Conservation (phyloP, 2,797 vertebrate genomes). For the Forpus xanthops region DNA sequence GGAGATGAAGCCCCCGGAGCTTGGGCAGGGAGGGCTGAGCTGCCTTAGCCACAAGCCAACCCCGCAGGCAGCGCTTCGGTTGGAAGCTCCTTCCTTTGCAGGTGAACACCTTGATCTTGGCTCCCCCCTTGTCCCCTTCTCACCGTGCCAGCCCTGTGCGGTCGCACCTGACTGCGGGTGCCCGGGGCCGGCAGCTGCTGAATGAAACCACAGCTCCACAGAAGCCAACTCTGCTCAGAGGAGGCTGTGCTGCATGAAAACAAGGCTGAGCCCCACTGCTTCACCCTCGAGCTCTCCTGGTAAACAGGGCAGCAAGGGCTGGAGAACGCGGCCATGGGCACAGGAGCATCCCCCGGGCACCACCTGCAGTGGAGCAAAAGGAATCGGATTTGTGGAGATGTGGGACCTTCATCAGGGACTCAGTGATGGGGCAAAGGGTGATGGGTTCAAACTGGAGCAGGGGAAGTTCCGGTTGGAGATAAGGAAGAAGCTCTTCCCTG, state of each 20-base stretch:
- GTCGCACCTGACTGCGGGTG: background rate
- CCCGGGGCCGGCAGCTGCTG: slow-evolving; percentile 34
- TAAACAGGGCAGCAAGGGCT: background rate
- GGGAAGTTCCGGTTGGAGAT: background rate
- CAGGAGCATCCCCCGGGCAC: accelerated
- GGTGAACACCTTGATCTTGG: slow-evolving; percentile 33
- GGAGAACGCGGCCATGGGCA: background rate
- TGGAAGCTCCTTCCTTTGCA: slow-evolving; percentile 46
- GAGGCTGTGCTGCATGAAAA: accelerated
- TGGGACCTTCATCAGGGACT: background rate
- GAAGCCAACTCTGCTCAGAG: background rate
- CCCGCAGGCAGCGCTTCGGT: background rate
- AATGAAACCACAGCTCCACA: background rate
- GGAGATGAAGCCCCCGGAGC: accelerated
- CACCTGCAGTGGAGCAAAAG: background rate
- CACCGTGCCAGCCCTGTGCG: background rate
- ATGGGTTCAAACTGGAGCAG: background rate
- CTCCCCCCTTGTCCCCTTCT: background rate
- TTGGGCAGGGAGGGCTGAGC: background rate
- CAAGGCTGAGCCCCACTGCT: accelerated
- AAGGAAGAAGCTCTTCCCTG: background rate
- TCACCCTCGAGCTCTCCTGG: background rate
- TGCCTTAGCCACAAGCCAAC: background rate
- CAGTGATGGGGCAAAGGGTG: background rate
- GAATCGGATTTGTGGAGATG: too few species aligned